Evolutionary conservation across 2,888 invertebrate genomes (phyloP).

Genomic region (Holacanthella duospinosa): DNA sequence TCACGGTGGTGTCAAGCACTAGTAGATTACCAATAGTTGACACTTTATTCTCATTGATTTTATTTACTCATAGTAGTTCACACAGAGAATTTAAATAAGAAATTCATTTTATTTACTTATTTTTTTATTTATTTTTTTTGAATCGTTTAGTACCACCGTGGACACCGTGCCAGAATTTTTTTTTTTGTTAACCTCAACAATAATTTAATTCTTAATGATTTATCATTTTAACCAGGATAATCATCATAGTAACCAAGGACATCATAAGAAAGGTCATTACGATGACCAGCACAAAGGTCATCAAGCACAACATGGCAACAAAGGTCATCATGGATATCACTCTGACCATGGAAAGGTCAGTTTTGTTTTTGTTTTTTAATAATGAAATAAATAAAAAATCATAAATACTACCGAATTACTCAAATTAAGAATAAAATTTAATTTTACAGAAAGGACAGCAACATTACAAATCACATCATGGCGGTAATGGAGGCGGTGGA

Average conservation of each 20-base stretch:
- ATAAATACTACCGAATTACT: too few relatives aligned
- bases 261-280: conserved; percentile 3
- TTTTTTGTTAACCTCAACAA: not conserved
- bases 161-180: too few relatives aligned
- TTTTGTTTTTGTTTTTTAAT: not conserved
- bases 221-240: conserved; percentile 7
- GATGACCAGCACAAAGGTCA: not conserved
- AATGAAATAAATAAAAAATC: not conserved
- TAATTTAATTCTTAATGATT: not conserved
- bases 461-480: not conserved
- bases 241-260: conserved; percentile 7
- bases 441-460: not conserved
- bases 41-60: too few relatives aligned
- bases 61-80: too few relatives aligned
- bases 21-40: too few relatives aligned
- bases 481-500: not conserved
- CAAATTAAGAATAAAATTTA: too few relatives aligned
- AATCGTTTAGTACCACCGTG: too few relatives aligned
- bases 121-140: too few relatives aligned
- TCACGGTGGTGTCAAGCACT: too few relatives aligned
- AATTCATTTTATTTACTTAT: too few relatives aligned
- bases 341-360: not conserved
- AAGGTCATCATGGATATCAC: conserved; percentile 3
- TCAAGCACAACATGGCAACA: not conserved
- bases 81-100: too few relatives aligned